phyloP scores from a whole-genome alignment of 2,888 invertebrate genomes.

The Dolichomitus sp. region DNA sequence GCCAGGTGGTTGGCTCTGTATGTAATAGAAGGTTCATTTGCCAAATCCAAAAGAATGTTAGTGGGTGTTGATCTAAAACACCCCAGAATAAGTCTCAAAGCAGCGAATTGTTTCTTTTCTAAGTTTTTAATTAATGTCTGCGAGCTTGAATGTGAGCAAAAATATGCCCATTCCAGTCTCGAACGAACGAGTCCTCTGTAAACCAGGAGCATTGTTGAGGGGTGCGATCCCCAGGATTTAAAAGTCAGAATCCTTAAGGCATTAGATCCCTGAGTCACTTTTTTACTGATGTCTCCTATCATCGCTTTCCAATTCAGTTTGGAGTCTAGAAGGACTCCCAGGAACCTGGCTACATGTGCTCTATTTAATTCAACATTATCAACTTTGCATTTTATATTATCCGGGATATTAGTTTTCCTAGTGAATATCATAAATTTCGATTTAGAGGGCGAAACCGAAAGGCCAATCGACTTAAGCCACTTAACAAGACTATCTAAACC shows the following conservation, averaged over 20 bases:
- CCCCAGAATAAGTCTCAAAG: too few species aligned
- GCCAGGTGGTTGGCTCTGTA: too few species aligned
- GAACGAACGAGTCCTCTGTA: constrained; percentile 21
- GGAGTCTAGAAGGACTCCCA: constrained; percentile 19
- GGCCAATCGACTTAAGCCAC: too few species aligned
- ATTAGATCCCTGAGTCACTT: neutral
- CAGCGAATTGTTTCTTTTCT: neutral
- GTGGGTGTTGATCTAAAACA: too few species aligned
- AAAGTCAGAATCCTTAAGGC: neutral
- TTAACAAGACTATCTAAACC: too few species aligned
- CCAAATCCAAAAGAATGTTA: too few species aligned
- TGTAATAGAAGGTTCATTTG: too few species aligned
- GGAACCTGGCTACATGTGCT: neutral
- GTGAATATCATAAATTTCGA: too few species aligned
- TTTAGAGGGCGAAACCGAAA: too few species aligned
- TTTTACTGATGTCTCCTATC: neutral
- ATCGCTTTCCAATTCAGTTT: constrained; percentile 34
- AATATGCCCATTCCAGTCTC: neutral
- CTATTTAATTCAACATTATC: neutral
- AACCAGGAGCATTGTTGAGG: neutral
- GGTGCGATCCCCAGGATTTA: constrained; percentile 16
- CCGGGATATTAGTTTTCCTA: too few species aligned
- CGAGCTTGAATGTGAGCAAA: neutral
- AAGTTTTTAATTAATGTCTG: neutral
- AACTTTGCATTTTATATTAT: too few species aligned